phyloP scores from a whole-genome alignment of 2,888 invertebrate species.

The Poecilus cupreus region DNA sequence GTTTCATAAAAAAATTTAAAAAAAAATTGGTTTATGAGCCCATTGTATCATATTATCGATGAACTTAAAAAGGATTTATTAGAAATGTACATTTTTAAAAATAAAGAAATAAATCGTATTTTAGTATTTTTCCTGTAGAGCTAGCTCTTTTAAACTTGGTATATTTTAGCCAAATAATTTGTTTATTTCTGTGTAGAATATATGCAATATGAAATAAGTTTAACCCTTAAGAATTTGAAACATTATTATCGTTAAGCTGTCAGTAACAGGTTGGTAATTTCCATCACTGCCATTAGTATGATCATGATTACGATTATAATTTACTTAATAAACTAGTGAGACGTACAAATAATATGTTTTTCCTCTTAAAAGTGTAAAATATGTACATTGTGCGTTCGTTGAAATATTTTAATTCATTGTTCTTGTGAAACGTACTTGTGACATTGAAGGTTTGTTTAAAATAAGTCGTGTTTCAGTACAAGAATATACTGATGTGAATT shows the following conservation, averaged over 20 bases:
- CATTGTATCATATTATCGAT: no score
- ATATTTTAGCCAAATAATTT: no score
- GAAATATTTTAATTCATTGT: conserved; percentile 30
- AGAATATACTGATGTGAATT: background rate
- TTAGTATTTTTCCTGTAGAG: no score
- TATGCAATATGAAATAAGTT: background rate
- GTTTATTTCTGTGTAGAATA: no score
- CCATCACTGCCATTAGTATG: conserved; percentile 62
- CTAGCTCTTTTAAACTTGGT: background rate
- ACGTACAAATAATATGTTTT: conserved; percentile 53
- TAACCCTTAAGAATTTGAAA: background rate
- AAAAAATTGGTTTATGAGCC: no score
- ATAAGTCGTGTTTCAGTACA: background rate
- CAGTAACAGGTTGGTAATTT: conserved; percentile 28
- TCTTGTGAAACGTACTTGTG: conserved; percentile 11
- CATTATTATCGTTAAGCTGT: background rate
- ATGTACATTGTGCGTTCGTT: conserved; percentile 34
- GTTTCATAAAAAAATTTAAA: no score
- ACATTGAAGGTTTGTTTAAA: conserved; percentile 1
- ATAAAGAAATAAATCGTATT: no score
- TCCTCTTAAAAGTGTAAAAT: conserved; percentile 18
- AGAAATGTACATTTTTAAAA: no score
- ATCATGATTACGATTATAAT: conserved; percentile 40
- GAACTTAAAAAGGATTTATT: no score
- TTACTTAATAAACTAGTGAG: conserved; percentile 40